Conservation (phyloP, 37 sponge, comb jelly and placozoan species). For the Spongilla lacustris region DNA sequence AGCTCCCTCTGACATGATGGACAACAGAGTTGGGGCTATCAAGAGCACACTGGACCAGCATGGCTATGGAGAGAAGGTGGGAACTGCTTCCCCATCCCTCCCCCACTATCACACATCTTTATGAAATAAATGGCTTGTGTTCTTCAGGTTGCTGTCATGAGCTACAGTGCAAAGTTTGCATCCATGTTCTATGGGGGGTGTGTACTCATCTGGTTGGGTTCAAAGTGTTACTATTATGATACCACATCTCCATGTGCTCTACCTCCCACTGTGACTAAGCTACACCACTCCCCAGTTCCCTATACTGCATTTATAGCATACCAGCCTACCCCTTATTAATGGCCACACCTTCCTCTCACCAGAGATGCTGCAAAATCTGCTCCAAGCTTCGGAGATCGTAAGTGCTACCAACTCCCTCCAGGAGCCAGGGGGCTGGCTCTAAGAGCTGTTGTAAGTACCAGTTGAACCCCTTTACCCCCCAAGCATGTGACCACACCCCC, state of each 20-base stretch:
- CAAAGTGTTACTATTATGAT: too few species aligned
- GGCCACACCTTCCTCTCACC: not conserved
- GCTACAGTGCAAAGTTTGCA: slow-evolving; percentile 96
- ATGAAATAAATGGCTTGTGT: too few species aligned
- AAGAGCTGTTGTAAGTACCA: slow-evolving; percentile 76
- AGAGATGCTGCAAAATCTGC: slow-evolving; percentile 96
- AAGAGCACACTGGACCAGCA: slow-evolving; percentile 28
- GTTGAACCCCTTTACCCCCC: not conserved
- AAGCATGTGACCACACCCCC: not conserved
- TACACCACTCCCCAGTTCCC: not conserved
- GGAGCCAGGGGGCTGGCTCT: slow-evolving; percentile 85
- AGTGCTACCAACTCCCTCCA: slow-evolving; percentile 92
- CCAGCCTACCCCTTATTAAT: not conserved
- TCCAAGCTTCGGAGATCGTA: slow-evolving; percentile 93
- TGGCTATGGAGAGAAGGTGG: slow-evolving; percentile 57
- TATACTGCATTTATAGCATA: not conserved
- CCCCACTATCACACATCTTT: not conserved
- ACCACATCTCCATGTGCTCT: too few species aligned
- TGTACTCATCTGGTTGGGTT: too few species aligned
- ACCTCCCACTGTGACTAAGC: not conserved
- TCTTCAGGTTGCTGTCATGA: slow-evolving; percentile 83
- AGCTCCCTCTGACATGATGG: slow-evolving; percentile 96
- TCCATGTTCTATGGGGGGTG: slow-evolving; percentile 92
- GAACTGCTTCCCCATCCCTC: not conserved
- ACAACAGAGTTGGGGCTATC: slow-evolving; percentile 77